Conservation (phyloP, 2,797 vertebrate species). For the Hephaestus fuliginosus region DNA sequence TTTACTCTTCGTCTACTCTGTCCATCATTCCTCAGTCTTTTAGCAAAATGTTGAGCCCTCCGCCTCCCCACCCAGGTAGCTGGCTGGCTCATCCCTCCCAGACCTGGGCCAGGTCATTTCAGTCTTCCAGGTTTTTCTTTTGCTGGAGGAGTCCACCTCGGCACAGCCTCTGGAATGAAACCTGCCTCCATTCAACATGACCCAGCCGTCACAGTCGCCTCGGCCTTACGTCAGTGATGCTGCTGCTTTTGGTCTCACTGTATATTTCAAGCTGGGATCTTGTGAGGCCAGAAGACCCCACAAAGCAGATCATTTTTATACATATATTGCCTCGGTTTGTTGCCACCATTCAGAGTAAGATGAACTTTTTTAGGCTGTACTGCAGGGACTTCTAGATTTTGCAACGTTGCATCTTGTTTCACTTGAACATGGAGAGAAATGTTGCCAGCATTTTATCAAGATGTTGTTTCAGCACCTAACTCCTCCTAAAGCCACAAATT, state of each 20-base stretch:
- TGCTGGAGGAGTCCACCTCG: constrained; percentile 11
- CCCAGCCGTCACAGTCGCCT: background rate
- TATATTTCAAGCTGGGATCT: background rate
- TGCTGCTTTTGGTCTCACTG: background rate
- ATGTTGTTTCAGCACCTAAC: background rate
- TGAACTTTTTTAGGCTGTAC: background rate
- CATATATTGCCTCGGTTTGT: background rate
- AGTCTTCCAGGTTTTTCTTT: constrained; percentile 24
- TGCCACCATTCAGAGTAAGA: background rate
- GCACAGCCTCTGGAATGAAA: background rate
- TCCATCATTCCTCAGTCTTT: background rate
- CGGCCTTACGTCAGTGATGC: background rate
- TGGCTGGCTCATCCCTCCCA: background rate
- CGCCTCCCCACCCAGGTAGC: background rate
- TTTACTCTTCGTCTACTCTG: background rate
- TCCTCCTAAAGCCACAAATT: background rate
- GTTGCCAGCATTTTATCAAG: background rate
- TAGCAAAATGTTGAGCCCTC: background rate
- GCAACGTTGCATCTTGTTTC: background rate
- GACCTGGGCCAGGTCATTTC: background rate
- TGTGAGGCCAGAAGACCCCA: background rate
- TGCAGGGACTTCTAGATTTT: background rate
- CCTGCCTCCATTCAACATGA: background rate
- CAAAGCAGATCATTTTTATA: background rate
- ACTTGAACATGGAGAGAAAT: background rate